Percentiles rank a stretch among this genome's conserved stretches.
phyloP scores from a whole-genome alignment of 1,140 invertebrate species.

The Aphidius ervi region DNA sequence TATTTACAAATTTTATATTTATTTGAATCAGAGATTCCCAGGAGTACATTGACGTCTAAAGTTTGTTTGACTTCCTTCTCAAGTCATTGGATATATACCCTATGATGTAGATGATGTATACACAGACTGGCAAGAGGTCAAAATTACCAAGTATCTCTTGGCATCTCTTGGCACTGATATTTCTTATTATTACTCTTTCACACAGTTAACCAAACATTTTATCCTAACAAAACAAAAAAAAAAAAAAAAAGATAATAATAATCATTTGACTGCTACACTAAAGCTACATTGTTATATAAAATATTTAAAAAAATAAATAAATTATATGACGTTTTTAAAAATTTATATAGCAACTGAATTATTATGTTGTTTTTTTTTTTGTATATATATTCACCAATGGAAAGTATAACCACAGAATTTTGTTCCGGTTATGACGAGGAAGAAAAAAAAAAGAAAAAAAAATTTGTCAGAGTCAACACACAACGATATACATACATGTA shows the following conservation, averaged over 20 bases:
- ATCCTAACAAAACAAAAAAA: too few relatives aligned
- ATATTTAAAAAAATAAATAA: neutral
- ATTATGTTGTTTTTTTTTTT: too few relatives aligned
- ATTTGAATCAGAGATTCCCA: conserved; percentile 13
- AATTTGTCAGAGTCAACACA: neutral
- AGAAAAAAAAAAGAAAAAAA: neutral
- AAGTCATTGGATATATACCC: conserved; percentile 6
- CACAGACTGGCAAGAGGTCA: too few relatives aligned
- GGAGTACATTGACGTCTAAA: conserved; percentile 8
- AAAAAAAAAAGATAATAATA: too few relatives aligned
- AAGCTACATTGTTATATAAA: neutral
- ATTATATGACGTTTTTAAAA: neutral
- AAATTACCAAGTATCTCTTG: too few relatives aligned
- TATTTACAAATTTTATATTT: neutral
- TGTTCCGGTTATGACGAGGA: neutral
- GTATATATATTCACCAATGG: neutral
- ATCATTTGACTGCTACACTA: too few relatives aligned
- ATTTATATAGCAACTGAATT: too few relatives aligned
- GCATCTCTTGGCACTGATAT: too few relatives aligned
- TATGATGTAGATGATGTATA: too few relatives aligned
- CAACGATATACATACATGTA: neutral
- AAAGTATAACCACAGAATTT: conserved; percentile 4
- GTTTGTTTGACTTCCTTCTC: conserved; percentile 6
- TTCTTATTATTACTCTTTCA: too few relatives aligned
- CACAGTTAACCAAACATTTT: too few relatives aligned